Base-by-base conservation (phyloP, 2,797 vertebrate species). In the Microchirus variegatus region DNA sequence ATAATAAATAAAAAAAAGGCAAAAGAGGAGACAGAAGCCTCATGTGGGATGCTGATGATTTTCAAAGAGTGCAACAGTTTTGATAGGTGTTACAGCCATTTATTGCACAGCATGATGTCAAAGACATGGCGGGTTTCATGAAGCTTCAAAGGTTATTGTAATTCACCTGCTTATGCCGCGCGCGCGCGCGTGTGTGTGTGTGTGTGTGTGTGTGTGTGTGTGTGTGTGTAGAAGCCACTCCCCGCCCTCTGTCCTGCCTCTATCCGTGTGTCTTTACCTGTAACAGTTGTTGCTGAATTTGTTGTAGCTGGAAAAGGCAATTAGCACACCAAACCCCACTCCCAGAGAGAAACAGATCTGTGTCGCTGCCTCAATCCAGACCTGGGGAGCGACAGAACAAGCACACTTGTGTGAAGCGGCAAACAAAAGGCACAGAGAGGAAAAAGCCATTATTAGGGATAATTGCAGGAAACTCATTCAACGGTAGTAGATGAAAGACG, bases 291-390 rank as follows among this genome's bases (percentile, higher is more conserved):
- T 97, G 92, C 93, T 94, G 90, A 97, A 96, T 90, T 96, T 95
- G 83, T 96, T 97, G 91, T 97, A 97, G 81, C 96, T 97, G 86
- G 96, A 96, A 91, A 96, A 97, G 59, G 96, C 96, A 22, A 97
- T 96, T 80, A 97, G 93, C 86, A 97, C 96, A 87, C 96, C 96
- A 79, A 97, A 96, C 70, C 96, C 96, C 48, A 96, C 93, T 68
- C 96, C 95, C 87, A 97, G 93, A n/a, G 96, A 97, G 93, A 96
- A 97, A 87, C 95, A 97, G 85, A 97, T 96, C 92, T 97, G 96
- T 51, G 95, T 95, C 47, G 95, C 96, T 10, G 96, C 96, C 36
- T 96, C 95, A 18, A 97, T 96, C 96, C 96, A 97, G 78, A 97
- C 96, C 95, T 96, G 90, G 82, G 84, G 86, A 90, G 91, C 88